Conservation (phyloP, 2,113 vertebrate species). For the Halichoerus grypus region DNA sequence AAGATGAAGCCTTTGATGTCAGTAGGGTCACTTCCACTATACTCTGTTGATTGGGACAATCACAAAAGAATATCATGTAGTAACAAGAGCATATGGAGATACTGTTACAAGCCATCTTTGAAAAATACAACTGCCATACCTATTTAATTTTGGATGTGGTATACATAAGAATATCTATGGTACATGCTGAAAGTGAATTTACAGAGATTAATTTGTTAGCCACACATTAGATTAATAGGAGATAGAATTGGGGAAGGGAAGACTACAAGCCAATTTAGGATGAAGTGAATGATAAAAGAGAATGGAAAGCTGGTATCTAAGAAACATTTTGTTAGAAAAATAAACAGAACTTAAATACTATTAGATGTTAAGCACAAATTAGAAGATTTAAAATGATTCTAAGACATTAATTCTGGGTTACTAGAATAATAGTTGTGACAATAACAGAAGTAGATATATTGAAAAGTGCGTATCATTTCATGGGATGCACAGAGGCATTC, state of each 20-base stretch:
- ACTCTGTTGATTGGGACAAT: not conserved
- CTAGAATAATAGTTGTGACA: not conserved
- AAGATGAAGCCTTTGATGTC: not conserved
- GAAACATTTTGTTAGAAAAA: conserved; percentile 40
- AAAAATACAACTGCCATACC: not conserved
- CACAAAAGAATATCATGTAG: not conserved
- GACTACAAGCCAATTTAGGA: not conserved
- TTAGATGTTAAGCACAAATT: not conserved
- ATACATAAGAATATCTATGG: not conserved
- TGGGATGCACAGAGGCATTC: not conserved
- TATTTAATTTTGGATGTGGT: not conserved
- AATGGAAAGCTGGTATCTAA: not conserved
- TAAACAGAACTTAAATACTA: conserved; percentile 3
- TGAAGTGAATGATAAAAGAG: not conserved
- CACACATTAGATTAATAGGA: not conserved
- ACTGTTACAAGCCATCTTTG: not conserved
- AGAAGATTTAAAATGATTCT: conserved; percentile 33
- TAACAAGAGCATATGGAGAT: not conserved
- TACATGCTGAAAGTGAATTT: not conserved
- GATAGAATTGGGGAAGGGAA: not conserved
- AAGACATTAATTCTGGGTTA: not conserved
- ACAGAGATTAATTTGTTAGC: not conserved
- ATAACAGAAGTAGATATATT: not conserved
- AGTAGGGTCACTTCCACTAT: not conserved
- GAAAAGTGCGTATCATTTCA: not conserved